Evolutionary conservation across 1,140 invertebrate species (phyloP), one percentile per base, ranked within the genome.

Genomic region (Leptinotarsa lineolata): DNA sequence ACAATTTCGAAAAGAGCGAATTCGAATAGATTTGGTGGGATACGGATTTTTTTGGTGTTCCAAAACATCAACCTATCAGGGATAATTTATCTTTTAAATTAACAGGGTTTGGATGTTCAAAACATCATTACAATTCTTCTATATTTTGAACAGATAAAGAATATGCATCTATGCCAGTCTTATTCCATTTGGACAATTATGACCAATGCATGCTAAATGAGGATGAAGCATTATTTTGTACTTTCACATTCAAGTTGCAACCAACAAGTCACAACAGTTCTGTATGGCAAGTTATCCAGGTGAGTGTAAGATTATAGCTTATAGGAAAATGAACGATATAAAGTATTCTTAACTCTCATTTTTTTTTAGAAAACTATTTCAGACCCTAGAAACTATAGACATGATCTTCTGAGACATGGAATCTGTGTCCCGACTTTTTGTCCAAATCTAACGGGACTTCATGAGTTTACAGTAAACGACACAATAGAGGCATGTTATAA

Each of bases 101-200:
- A 30, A 30, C 5, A 6, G 24, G 24, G 0, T 30, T 30, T 0
- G 6, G 1, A 30, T 30, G 4, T 30, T 5, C 24, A 30, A 30
- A 30, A 30, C 24, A 30, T 5, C 3, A 24, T 24, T 30, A 6
- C 24, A 30, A 30, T 30, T 5, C 24, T 30, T 8, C 3, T 11
- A 11, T 39, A 39, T 39, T 39, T 39, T 39, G 30, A 39, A 39
- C 65, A 77, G 76, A 72, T 66, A 22, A 16, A 30, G 44, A 79
- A 44, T 79, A 79, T 74, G 74, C 68, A n/a, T 76, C 71, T 44
- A 77, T 79, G 76, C 78, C 78, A 30, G 46, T 60, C 16, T 20
- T 79, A 45, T 79, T 79, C 66, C 74, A 76, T 72, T 54, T 76
- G 39, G 78, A 79, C 67, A 72, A 79, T 64, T 79, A 63, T 73